Base-by-base conservation (phyloP, 1,140 invertebrate species). In the Eurytemora carolleeae region DNA sequence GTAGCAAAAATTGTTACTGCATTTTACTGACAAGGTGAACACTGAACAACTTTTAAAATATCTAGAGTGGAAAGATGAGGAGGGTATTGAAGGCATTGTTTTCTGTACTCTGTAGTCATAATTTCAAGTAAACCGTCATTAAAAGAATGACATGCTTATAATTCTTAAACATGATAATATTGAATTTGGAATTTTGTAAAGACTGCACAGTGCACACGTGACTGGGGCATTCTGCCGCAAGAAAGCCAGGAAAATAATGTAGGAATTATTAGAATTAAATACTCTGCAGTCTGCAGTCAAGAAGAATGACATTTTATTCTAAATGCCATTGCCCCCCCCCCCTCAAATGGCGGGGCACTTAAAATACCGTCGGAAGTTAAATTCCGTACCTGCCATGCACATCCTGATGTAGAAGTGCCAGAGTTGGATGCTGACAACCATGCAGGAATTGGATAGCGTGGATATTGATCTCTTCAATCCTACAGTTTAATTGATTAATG, bases 401-500 rank as follows among this genome's bases (percentile, higher is more conserved):
- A 74, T 95, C 93, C 75, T 98, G 90, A 75, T 97, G 88, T 67
- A 99, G 90, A 64, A 98, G 77, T 66, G 94, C 93, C 63, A 98
- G 80, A 2, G 92, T 96, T 19, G 94, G 93, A 74, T 87, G 89
- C 3, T 79, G 73, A 74, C 88, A 96, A 1, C 91, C 92, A 72
- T 97, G 85, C 24, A 97, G 74, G 75, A 98, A 97, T 72, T 93
- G 87, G 23, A 96, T 83, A 77, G 97, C 92, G 71, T 89, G 87
- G 1, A 97, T 88, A 75, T 85, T 85, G 64, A 93, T 75, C 71
- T 98, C 92, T 71, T 96, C 92, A 79, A 97, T 85, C 72, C 91
- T 87, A 71, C 67, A 80, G 69, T 21, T 59, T 60, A 64, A 52
- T 55, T 44, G 61, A 63, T 3, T 7, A 52, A 26, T 25, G 24